Conservation (phyloP, 2,113 vertebrate species). For the Corythoichthys intestinalis region DNA sequence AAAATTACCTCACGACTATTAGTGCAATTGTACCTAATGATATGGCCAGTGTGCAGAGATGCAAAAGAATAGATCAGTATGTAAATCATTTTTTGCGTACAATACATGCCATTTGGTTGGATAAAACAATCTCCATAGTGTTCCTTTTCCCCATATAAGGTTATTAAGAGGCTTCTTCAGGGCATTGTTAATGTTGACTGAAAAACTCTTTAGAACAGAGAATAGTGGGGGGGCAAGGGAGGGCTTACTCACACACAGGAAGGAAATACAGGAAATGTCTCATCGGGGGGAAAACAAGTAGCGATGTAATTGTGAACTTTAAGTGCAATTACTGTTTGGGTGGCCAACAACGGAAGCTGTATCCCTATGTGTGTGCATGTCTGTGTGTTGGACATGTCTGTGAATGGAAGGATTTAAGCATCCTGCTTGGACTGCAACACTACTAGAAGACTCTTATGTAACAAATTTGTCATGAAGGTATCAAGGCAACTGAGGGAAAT, state of each 20-base stretch:
- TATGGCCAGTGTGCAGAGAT: not conserved
- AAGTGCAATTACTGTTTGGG: constrained; percentile 62
- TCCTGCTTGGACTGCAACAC: not conserved
- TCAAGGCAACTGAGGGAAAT: too few relatives aligned
- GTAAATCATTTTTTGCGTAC: not conserved
- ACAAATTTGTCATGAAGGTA: not conserved
- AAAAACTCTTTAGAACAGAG: constrained; percentile 11
- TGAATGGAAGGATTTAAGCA: not conserved
- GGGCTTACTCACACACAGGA: constrained; percentile 52
- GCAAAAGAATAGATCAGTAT: not conserved
- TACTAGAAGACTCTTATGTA: not conserved
- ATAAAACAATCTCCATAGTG: not conserved
- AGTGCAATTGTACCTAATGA: not conserved
- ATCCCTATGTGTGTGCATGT: not conserved
- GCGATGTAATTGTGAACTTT: constrained; percentile 55
- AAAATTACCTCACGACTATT: not conserved
- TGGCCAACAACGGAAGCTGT: constrained; percentile 51
- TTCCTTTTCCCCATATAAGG: not conserved
- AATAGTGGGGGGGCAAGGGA: constrained; percentile 6
- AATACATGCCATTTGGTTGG: not conserved
- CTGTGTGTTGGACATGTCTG: not conserved
- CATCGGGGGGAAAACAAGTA: constrained; percentile 57
- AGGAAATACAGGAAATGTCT: constrained; percentile 69
- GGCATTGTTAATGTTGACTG: constrained; percentile 7
- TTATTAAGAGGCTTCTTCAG: not conserved